A percentile compares a stretch with the other conserved stretches of the same genome.
Conservation (phyloP, 2,888 invertebrate species). For the Plagiodera versicolora region DNA sequence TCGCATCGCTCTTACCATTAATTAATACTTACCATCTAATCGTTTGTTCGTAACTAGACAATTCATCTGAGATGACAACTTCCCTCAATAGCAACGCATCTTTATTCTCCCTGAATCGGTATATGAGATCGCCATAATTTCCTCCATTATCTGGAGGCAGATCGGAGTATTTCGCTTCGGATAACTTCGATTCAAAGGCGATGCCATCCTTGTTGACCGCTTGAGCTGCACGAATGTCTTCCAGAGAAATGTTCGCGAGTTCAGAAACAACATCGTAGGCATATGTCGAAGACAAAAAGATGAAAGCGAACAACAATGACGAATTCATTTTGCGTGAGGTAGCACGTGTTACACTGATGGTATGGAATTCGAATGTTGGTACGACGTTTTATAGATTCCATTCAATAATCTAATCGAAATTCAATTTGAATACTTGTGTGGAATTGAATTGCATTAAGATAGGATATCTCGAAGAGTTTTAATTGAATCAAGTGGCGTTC, state of each 20-base stretch:
- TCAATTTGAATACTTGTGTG: neutral
- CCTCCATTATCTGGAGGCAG: constrained; percentile 35
- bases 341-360: neutral
- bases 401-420: neutral
- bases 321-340: too few species aligned
- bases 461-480: neutral
- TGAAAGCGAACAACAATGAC: too few species aligned
- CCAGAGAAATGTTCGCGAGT: neutral
- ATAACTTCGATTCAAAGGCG: constrained; percentile 24
- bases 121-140: constrained; percentile 38
- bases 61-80: constrained; percentile 32
- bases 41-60: constrained; percentile 34
- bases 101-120: constrained; percentile 32
- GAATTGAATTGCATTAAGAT: neutral
- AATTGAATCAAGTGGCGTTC: neutral
- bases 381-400: neutral
- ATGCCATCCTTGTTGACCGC: constrained; percentile 3
- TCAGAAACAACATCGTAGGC: constrained; percentile 4
- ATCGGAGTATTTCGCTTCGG: constrained; percentile 14
- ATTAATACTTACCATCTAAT: constrained; percentile 36
- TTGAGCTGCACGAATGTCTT: neutral
- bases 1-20: too few species aligned
- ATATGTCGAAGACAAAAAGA: neutral
- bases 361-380: neutral
- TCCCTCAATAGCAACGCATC: constrained; percentile 37